Base-by-base conservation (phyloP, 2,888 invertebrate species). In the Drosophila neutralis region DNA sequence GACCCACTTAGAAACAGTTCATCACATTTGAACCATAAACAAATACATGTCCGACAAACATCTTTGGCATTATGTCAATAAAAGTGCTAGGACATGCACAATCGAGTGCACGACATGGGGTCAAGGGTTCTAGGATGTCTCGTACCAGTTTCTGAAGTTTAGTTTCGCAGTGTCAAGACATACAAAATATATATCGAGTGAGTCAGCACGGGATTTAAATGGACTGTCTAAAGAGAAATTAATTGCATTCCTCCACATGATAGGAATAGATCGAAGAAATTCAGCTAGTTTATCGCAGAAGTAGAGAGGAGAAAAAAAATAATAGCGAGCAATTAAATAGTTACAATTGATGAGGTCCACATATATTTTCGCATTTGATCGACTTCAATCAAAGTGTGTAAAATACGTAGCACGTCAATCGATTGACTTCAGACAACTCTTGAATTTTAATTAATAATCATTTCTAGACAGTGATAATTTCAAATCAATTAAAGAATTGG, bases 41-140 rank as follows among this genome's bases (percentile, higher is more conserved):
- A 66, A 51, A 71, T 61, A 36, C 15, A 49, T 29, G 57, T 52
- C 45, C 54, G 35, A 57, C 42, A 62, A 38, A 48, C 35, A 48
- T 58, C 49, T 63, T 60, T 63, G 48, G 60, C 42, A 53, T 80
- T 80, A 87, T 87, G 85, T 84, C 88, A 84, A 65, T 73, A 27
- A 33, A 10, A n/a, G 35, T 31, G 40, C 35, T 21, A 29, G 52
- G 67, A 58, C 27, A 51, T 59, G 42, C 35, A 56, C 59, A 59
- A 59, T 11, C 33, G 52, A 33, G 27, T 29, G 21, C 51, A 45
- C 59, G 56, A 38, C 57, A 29, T 27, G 63, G n/a, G 63, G 52
- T 76, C 75, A 77, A 78, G 75, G 75, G 66, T 54, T 63, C 57
- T 52, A n/a, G 13, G n/a, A 58, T 33, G 42, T 15, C 21, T 48